Evolutionary conservation across 1,140 invertebrate genomes (phyloP), one percentile per base, ranked within the genome.

Genomic region (Colletes latitarsis): DNA sequence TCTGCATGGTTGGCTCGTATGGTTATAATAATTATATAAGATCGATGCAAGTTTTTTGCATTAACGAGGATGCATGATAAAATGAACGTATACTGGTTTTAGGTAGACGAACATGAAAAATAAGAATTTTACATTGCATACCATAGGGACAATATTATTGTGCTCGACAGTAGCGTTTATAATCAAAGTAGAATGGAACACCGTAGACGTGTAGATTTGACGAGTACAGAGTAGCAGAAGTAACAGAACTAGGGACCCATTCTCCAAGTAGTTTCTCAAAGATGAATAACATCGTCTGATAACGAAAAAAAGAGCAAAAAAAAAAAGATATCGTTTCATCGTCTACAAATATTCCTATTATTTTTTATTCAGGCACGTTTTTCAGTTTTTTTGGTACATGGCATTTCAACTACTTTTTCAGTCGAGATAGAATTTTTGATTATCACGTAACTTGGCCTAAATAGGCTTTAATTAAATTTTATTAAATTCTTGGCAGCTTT

Each of bases 121-220:
- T 14, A 39, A 57, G n/a, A 78, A 82, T 57, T 85, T 85, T 79
- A 80, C 80, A 83, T 84, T 78, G 53, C 85, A 63, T 87, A 87
- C 75, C 82, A 87, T 83, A 88, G 87, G 82, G 86, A 88, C 86
- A 88, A 88, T 88, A 84, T 83, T 76, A 71, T 76, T 62, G 62
- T 77, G 83, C 73, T 62, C 77, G 67, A 77, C 43, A 58, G 70
- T 85, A 89, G 87, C 85, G 63, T 88, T 88, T 88, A 85, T 89
- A 89, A 89, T 89, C 88, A 89, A 89, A 89, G 85, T 88, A 89
- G 87, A 79, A 80, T 39, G 66, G 17, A 63, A 79, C 52, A 52
- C 49, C 30, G 21, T 86, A 83, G 76, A 43, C 58, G 68, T 73
- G 63, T 86, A 86, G 81, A 72, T 6, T 80, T 57, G 63, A 77